Evolutionary conservation across 1,140 invertebrate genomes (phyloP), one percentile per base, ranked within the genome.

Genomic region (Goniozus legneri): DNA sequence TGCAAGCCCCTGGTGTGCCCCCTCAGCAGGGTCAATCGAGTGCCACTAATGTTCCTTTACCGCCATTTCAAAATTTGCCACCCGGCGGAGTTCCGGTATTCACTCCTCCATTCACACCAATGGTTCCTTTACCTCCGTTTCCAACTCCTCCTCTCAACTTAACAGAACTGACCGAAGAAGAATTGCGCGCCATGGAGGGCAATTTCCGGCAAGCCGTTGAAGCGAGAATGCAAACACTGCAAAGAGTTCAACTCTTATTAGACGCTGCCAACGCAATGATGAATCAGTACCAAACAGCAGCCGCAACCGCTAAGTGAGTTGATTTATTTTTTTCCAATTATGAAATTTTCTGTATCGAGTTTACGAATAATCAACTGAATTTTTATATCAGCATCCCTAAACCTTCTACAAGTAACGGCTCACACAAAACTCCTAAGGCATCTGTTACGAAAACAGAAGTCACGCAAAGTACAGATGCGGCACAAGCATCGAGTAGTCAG

Each of bases 171-270:
- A 84, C 82, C 36, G 82, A 86, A 24, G 92, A 94, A 46, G 94
- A 98, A 65, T 75, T 99, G 20, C 76, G 80, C 49, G 77, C 80
- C 16, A 86, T 98, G 86, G 97, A 98, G 73, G 92, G 93, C 19
- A 83, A 83, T 46, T 84, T 93, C 56, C 78, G 95, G 55, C 80
- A 85, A 60, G 86, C 92, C 56, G 81, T 98, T 19, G 93, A 97
- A 68, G 92, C 93, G 4, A 80, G 97, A 46, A 85, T 99, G 41
- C 83, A 84, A 54, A 75, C 64, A 6, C 49, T 76, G 8, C 67
- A 69, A 44, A 72, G 68, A 54, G 63, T 75, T 21, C 73, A 76
- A 47, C 56, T 76, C 32, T 54, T 76, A 13, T 37, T 75, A 12
- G 71, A 75, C 35, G 74, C 71, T 33, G 74, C 71, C 4, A 73